Evolutionary conservation across 1,140 invertebrate species (phyloP).

Genomic region (Mercenaria mercenaria): DNA sequence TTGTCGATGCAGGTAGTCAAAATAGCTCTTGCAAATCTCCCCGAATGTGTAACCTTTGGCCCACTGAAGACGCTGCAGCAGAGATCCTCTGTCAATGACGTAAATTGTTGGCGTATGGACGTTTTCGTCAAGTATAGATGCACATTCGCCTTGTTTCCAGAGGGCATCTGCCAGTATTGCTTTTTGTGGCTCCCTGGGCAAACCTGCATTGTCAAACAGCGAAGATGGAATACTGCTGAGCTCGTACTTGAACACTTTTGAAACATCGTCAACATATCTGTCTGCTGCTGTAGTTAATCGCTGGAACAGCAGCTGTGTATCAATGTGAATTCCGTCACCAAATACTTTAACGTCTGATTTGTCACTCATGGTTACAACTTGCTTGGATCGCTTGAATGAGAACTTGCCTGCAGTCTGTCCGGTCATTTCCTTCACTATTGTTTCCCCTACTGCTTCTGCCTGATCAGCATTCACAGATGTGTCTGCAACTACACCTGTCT

Average conservation of each 20-base stretch:
- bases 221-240: no score
- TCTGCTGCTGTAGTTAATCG: neutral
- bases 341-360: neutral
- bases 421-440: neutral
- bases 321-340: neutral
- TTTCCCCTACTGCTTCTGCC: neutral
- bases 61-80: neutral
- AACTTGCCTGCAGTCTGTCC: neutral
- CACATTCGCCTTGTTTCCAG: neutral
- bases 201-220: slow-evolving; percentile 17
- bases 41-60: neutral
- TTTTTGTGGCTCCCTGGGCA: neutral
- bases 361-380: slow-evolving; percentile 45
- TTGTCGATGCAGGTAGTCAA: slow-evolving; percentile 11
- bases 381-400: neutral
- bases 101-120: neutral
- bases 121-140: no score
- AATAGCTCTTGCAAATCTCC: neutral
- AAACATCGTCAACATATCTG: neutral
- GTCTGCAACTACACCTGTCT: slow-evolving; percentile 18
- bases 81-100: slow-evolving; percentile 7
- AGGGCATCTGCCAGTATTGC: no score
- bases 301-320: slow-evolving; percentile 34
- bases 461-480: slow-evolving; percentile 17
- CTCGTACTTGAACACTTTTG: no score